Percentiles rank a stretch among this genome's conserved stretches.
Evolutionary conservation across 2,797 vertebrate species (phyloP).

Genomic region (Melanotaenia maccullochi): DNA sequence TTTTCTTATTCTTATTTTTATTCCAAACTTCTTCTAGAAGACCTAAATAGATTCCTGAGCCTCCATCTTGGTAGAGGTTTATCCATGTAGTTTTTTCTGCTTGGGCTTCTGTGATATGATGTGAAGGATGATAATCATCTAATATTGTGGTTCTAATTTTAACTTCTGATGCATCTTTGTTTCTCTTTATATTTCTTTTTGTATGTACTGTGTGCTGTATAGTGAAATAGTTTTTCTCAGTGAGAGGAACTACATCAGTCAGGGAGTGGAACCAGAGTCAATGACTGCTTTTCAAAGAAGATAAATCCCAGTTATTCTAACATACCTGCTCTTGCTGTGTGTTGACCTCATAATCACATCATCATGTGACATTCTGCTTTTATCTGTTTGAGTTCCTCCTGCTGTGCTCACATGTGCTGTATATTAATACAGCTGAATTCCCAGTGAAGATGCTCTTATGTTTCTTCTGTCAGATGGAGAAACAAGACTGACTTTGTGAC

Average conservation of each 20-base stretch:
- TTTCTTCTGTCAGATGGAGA: not conserved
- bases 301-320: not conserved
- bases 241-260: not conserved
- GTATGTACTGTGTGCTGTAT: too few species aligned
- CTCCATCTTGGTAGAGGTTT: too few species aligned
- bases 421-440: not conserved
- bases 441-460: not conserved
- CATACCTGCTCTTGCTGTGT: not conserved
- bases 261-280: not conserved
- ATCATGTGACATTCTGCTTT: not conserved
- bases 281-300: constrained; percentile 8
- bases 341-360: not conserved
- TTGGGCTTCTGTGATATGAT: too few species aligned
- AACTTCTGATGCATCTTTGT: too few species aligned
- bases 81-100: too few species aligned
- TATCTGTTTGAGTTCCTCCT: too few species aligned
- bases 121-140: too few species aligned
- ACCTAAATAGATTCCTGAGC: too few species aligned
- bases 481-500: not conserved
- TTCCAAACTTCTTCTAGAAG: too few species aligned
- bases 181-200: too few species aligned
- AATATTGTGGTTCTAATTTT: too few species aligned
- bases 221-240: constrained; percentile 1
- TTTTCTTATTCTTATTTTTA: too few species aligned
- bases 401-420: not conserved